Evolutionary conservation across 2,888 invertebrate genomes (phyloP), one percentile per base, ranked within the genome.

Genomic region (Agriotes lineatus): DNA sequence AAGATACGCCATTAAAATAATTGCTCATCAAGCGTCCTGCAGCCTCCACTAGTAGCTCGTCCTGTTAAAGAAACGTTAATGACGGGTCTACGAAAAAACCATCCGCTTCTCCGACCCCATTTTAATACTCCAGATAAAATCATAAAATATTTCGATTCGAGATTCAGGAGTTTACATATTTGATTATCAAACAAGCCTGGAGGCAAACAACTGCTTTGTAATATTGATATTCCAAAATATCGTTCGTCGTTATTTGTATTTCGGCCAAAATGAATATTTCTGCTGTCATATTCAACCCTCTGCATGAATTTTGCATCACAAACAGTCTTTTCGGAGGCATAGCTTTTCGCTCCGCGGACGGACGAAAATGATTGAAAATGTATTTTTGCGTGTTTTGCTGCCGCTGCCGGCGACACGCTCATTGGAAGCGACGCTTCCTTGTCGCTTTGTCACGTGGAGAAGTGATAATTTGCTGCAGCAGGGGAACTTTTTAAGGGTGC

Each of bases 131-230:
- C 2, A 30, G 54, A 54, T 35, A 54, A 35, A 35, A 54, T 54
- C 30, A 1, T 54, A 35, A 35, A 54, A 33, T 30, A 54, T 54
- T 25, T 54, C 54, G 19, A 30, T 54, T 33, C 33, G 18, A 54
- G 35, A 54, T 54, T 54, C 54, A 16, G 12, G 18, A 54, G 54
- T 58, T 58, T 58, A 58, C 58, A 58, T 58, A 58, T 58, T 58
- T 58, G 42, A 42, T 58, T 58, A 58, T 58, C 42, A 58, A 58
- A 58, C 58, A 58, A 58, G 42, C 58, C 58, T 20, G 42, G 44
- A 44, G 58, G 58, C 58, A 58, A 54, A 58, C 58, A 58, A 58
- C 58, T 58, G 58, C 42, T 58, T 58, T 58, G 25, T 42, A 42
- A 58, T 58, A 58, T 58, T 58, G 42, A 54, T 54, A 54, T 54